These are phyloP conservation scores for Dromius quadrimaculatus DNA, from an alignment of 2,888 invertebrate species.

Conservation along the genomic window DNA sequence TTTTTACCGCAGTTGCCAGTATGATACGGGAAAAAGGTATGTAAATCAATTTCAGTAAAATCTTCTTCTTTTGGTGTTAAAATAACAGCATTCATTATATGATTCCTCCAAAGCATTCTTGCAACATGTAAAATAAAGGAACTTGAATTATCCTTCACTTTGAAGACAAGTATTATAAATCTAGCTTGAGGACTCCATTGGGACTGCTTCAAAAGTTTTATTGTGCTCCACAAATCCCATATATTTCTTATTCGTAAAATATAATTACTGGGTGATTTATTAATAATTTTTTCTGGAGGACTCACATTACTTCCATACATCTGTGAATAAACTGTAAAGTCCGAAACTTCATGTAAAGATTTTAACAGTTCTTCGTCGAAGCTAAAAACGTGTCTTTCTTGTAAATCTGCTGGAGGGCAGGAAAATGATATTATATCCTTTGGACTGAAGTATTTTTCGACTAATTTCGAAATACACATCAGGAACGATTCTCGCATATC, in stretches of 20 bases:
- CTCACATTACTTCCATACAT: background rate
- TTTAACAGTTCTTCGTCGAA: constrained; percentile 10
- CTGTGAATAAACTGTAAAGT: constrained; percentile 26
- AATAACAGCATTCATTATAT: constrained; percentile 30
- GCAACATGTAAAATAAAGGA: background rate
- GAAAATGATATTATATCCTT: constrained; percentile 10
- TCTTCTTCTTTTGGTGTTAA: constrained; percentile 22
- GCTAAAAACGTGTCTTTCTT: background rate
- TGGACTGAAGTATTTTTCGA: constrained; percentile 7
- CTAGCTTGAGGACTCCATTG: constrained; percentile 39
- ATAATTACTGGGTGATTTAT: constrained; percentile 30
- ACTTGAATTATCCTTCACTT: background rate
- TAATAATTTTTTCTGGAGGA: constrained; percentile 1
- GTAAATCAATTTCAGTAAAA: constrained; percentile 11
- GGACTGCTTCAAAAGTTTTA: constrained; percentile 18
- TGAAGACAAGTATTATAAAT: constrained; percentile 21
- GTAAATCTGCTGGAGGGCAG: background rate
- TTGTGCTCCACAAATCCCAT: background rate
- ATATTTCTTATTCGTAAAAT: background rate
- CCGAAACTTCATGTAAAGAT: constrained; percentile 2
- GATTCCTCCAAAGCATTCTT: constrained; percentile 18
- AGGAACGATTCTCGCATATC: constrained; percentile 19
- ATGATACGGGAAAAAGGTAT: constrained; percentile 40
- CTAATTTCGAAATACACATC: constrained; percentile 7
- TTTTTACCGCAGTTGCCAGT: constrained; percentile 27